Evolutionary conservation across 2,797 vertebrate genomes (phyloP).

Genomic region (Pangasius sanitwongsei): DNA sequence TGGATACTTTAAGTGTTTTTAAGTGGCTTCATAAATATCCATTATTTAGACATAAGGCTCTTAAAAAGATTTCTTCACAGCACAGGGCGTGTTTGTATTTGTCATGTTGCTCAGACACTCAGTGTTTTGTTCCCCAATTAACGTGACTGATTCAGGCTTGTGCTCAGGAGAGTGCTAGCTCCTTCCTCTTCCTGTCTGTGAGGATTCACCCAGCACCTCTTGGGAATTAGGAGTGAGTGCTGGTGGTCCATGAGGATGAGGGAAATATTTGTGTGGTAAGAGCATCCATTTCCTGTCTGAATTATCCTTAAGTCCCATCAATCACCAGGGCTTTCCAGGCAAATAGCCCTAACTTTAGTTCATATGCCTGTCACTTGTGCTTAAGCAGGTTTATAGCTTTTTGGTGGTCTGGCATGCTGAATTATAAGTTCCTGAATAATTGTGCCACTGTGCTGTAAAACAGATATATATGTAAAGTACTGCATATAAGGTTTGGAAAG

Average conservation of each 20-base stretch:
- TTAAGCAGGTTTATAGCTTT: slow-evolving; percentile 52
- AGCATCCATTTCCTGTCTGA: slow-evolving; percentile 55
- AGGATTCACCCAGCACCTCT: slow-evolving; percentile 32
- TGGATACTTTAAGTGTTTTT: not conserved
- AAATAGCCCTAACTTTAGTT: slow-evolving; percentile 42
- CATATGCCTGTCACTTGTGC: slow-evolving; percentile 36
- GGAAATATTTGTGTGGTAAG: slow-evolving; percentile 54
- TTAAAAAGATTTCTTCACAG: not conserved
- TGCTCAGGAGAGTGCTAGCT: slow-evolving; percentile 26
- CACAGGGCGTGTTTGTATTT: slow-evolving; percentile 28
- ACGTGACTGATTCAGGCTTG: slow-evolving; percentile 22
- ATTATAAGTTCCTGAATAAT: slow-evolving; percentile 49
- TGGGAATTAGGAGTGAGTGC: slow-evolving; percentile 26
- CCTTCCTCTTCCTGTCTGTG: slow-evolving; percentile 38
- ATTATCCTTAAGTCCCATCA: slow-evolving; percentile 55
- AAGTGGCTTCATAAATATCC: not conserved
- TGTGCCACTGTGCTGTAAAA: slow-evolving; percentile 48
- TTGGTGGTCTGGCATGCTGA: slow-evolving; percentile 51
- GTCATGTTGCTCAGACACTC: slow-evolving; percentile 27
- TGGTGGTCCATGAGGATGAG: slow-evolving; percentile 49
- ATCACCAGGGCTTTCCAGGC: slow-evolving; percentile 52
- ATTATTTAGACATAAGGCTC: not conserved
- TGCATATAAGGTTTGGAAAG: slow-evolving; percentile 43
- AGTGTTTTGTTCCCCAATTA: slow-evolving; percentile 20
- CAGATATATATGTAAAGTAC: slow-evolving; percentile 28